Evolutionary conservation across 2,113 vertebrate genomes (phyloP), one percentile per base, ranked within the genome.

Genomic region (Malurus melanocephalus): DNA sequence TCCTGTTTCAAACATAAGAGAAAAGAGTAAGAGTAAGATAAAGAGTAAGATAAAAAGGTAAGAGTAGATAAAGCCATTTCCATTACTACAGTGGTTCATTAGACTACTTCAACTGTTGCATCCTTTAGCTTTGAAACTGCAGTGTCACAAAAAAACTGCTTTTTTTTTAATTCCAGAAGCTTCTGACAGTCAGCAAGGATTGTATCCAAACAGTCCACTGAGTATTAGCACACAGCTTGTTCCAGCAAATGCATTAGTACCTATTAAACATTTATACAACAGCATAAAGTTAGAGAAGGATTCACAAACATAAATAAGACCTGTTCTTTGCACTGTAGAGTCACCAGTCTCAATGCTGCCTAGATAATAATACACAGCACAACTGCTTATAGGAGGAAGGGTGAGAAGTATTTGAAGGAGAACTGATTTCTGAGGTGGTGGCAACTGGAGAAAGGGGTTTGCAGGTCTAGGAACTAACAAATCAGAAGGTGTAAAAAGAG

Each of bases 241-340:
- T 96, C 95, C 94, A 92, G 72, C 82, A 85, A 94, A 87, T 74
- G 93, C 94, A 96, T 96, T 96, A 95, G 87, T 89, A 72, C 56
- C 60, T 93, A 95, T 96, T 94, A 95, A 96, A 96, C 87, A 94
- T 96, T 96, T 94, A 95, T 92, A 87, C 48, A 87, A 56, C 49
- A 67, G 60, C 72, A 74, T 85, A 26, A 91, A 92, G 89, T 92
- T 80, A 85, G 82, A 53, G 64, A 42, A 59, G 28, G 72, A 82
- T 83, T 89, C 79, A 73, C 67, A 93, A 95, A 80, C 68, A 83
- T 76, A 92, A 93, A 48, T 73, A 77, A 91, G 89, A 61, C 64
- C 87, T 60, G 40, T 85, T 91, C 81, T 76, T 77, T 80, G 80
- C 53, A 30, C 68, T 80, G 22, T 32, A 38, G 79, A 89, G 67